These are phyloP conservation scores for Percopsis omiscomaycus DNA, from an alignment of 2,797 vertebrate species.

Conservation along the genomic window DNA sequence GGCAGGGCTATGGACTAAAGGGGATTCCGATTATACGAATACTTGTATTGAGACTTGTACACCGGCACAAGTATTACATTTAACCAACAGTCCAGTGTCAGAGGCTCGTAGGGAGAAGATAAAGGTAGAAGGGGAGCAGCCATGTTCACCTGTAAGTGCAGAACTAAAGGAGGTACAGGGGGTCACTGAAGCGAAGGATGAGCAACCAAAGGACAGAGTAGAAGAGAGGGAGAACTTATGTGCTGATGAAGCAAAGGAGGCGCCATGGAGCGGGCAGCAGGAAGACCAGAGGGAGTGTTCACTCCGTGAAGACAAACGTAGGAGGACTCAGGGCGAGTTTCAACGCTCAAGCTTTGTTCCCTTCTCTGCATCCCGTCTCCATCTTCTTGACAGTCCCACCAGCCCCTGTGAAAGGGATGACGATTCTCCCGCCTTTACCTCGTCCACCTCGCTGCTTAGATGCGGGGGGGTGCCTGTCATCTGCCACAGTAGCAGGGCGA, in stretches of 20 bases:
- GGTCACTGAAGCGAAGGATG: slow-evolving; percentile 8
- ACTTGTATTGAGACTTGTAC: background rate
- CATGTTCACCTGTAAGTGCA: slow-evolving; percentile 14
- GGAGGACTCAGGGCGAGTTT: background rate
- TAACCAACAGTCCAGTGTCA: too few relatives aligned
- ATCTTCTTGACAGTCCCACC: background rate
- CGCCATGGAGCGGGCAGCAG: slow-evolving; percentile 1
- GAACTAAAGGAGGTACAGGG: slow-evolving; percentile 18
- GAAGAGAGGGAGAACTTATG: background rate
- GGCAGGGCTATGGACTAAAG: slow-evolving; percentile 23
- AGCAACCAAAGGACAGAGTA: background rate
- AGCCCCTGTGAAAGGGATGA: background rate
- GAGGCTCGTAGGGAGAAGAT: background rate
- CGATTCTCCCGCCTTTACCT: slow-evolving; percentile 6
- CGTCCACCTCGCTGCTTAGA: slow-evolving; percentile 21
- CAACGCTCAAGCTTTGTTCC: background rate
- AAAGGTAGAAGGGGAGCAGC: slow-evolving; percentile 25
- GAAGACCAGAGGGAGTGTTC: background rate
- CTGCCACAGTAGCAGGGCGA: slow-evolving; percentile 55
- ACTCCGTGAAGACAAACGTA: background rate
- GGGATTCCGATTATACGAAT: background rate
- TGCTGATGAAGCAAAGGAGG: slow-evolving; percentile 5
- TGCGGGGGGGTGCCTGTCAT: slow-evolving; percentile 67
- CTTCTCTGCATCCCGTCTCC: background rate
- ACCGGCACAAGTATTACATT: too few relatives aligned